These are phyloP conservation scores for Scalopus aquaticus DNA, from an alignment of 2,113 vertebrate genomes.

Conservation along the genomic window DNA sequence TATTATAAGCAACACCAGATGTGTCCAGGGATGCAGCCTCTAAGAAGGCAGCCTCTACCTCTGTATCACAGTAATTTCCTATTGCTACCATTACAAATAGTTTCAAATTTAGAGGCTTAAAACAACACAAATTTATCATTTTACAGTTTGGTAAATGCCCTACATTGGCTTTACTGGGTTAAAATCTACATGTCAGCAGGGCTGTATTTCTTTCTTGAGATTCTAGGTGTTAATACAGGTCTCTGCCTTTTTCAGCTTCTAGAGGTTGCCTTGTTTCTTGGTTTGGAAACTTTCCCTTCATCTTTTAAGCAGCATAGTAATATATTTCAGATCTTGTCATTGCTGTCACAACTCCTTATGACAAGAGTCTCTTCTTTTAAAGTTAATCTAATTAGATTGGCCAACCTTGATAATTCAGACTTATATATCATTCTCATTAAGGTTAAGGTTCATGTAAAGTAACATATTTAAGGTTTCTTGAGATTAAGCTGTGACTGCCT, in stretches of 20 bases:
- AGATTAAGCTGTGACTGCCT: neutral
- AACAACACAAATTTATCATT: neutral
- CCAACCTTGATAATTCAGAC: neutral
- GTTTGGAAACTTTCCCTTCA: neutral
- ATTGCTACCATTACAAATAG: neutral
- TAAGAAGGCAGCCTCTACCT: neutral
- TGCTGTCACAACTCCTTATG: neutral
- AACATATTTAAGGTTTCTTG: neutral
- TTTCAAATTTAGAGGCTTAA: conserved; percentile 16
- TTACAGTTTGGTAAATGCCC: neutral
- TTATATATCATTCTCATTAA: neutral
- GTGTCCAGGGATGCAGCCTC: neutral
- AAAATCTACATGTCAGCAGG: neutral
- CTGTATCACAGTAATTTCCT: neutral
- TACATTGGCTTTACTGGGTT: neutral
- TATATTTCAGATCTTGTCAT: neutral
- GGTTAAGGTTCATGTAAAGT: neutral
- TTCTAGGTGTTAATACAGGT: neutral
- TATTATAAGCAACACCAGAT: neutral
- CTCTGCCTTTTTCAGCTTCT: neutral
- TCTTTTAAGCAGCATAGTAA: neutral
- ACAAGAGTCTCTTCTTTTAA: neutral
- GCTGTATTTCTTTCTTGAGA: neutral
- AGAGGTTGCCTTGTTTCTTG: neutral
- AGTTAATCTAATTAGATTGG: neutral